Evolutionary conservation across 1,140 invertebrate species (phyloP).

Genomic region (Drosophila triauraria): DNA sequence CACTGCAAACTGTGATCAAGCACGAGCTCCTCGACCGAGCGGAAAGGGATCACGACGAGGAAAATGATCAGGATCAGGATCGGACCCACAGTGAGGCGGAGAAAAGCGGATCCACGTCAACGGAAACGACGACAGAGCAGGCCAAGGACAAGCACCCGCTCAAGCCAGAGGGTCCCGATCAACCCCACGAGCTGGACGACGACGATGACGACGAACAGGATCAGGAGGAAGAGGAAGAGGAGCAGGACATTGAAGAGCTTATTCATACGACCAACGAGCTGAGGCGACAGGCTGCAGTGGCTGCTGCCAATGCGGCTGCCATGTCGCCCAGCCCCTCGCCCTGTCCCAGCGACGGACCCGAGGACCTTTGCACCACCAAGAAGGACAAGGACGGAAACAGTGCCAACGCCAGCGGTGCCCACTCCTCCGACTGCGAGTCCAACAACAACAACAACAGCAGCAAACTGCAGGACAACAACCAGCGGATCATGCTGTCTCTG

Average conservation of each 20-base stretch:
- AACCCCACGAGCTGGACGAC: constrained; percentile 31
- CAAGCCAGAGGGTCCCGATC: constrained; percentile 16
- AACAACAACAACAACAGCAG: constrained; percentile 78
- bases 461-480: constrained; percentile 83
- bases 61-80: constrained; percentile 19
- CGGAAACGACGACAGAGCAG: constrained; percentile 16
- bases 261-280: constrained; percentile 79
- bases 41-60: constrained; percentile 45
- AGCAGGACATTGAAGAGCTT: constrained; percentile 82
- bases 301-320: constrained; percentile 67
- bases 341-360: constrained; percentile 80
- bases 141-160: constrained; percentile 13
- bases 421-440: constrained; percentile 55
- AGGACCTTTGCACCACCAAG: constrained; percentile 86
- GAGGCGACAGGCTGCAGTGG: constrained; percentile 68
- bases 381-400: constrained; percentile 59
- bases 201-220: constrained; percentile 50
- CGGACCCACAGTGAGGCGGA: constrained; percentile 27
- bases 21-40: constrained; percentile 64
- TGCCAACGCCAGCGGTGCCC: constrained; percentile 19
- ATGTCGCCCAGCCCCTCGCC: constrained; percentile 65
- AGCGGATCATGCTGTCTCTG: constrained; percentile 81
- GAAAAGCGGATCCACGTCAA: constrained; percentile 12
- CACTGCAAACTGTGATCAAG: constrained; percentile 81
- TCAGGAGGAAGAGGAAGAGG: constrained; percentile 70